Evolutionary conservation across 1,140 invertebrate species (phyloP), one percentile per base, ranked within the genome.

Genomic region (Drosophila equinoxialis): DNA sequence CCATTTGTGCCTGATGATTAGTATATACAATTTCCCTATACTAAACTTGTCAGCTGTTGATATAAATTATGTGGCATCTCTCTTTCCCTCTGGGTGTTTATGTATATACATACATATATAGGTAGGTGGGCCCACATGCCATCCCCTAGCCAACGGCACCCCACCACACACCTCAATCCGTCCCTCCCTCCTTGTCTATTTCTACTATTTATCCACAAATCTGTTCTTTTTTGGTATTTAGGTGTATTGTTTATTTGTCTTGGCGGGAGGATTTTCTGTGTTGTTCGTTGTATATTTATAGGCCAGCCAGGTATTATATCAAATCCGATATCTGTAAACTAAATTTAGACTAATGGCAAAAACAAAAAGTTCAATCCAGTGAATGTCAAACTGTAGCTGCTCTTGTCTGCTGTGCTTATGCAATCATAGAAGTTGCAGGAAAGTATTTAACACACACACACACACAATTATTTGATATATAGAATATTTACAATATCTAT

Each of bases 271-370:
- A 30, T 30, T 30, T 30, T 51, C 20, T 23, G 45, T 23, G 45
- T 51, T 23, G 7, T 11, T 10, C 7, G 41, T 71, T 73, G 67
- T 89, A 89, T 89, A 89, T 89, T 89, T 89, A 58, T 89, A 89
- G 84, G 45, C 45, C 84, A 84, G 74, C 84, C 85, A 17, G 84
- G 77, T 77, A 80, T 81, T 89, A 80, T 73, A 80, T 82, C 82
- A 82, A 51, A 86, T 60, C 64, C 67, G 76, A 62, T 82, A 45
- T 45, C 23, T 30, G 45, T 20, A 51, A 8, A 51, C 82, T 87
- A 86, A 87, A 87, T 74, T 83, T 86, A 85, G 82, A 39, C 65
- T 41, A 48, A 55, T n/a, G 13, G 63, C 6, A 11, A 20, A 54
- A 72, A 65, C 70, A 69, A 30, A 30, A 30, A 30, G 30, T 30